Percentiles rank a stretch among this genome's conserved stretches.
Evolutionary conservation across 2,113 vertebrate species (phyloP).

Genomic region (Ariopsis seemanni): DNA sequence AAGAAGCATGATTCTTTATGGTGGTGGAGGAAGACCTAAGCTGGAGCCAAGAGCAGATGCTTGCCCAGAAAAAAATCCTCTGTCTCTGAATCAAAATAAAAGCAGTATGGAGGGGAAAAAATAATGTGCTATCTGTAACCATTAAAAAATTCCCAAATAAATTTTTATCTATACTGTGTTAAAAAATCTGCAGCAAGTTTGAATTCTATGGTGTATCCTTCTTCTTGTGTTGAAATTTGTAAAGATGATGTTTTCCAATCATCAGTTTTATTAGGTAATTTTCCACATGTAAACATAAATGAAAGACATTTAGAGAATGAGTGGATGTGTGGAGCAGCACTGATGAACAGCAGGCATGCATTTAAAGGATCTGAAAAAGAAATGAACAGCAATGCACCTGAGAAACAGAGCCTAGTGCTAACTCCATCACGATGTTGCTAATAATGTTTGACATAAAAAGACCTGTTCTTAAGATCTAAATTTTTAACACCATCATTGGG

Average conservation of each 20-base stretch:
- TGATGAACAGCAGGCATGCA: background rate
- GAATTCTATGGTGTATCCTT: background rate
- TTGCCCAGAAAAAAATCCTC: background rate
- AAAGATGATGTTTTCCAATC: background rate
- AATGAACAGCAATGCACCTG: constrained; percentile 20
- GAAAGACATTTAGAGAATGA: background rate
- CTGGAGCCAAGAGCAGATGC: background rate
- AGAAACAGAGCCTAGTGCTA: constrained; percentile 10
- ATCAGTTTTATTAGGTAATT: background rate
- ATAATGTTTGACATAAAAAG: constrained; percentile 56
- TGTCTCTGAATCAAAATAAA: background rate
- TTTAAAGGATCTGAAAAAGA: constrained; percentile 25
- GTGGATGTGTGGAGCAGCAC: background rate
- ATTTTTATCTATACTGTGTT: background rate
- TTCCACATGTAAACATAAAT: background rate
- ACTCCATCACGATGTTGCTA: constrained; percentile 43
- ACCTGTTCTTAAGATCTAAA: constrained; percentile 51
- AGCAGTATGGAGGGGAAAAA: background rate
- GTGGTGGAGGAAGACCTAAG: background rate
- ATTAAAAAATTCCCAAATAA: background rate
- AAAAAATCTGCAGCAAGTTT: background rate
- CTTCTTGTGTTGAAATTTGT: background rate
- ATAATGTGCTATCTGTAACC: background rate
- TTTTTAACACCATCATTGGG: constrained; percentile 61
- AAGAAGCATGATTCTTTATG: background rate